Conservation (phyloP, 2,113 vertebrate species). For the Tragelaphus strepsiceros region DNA sequence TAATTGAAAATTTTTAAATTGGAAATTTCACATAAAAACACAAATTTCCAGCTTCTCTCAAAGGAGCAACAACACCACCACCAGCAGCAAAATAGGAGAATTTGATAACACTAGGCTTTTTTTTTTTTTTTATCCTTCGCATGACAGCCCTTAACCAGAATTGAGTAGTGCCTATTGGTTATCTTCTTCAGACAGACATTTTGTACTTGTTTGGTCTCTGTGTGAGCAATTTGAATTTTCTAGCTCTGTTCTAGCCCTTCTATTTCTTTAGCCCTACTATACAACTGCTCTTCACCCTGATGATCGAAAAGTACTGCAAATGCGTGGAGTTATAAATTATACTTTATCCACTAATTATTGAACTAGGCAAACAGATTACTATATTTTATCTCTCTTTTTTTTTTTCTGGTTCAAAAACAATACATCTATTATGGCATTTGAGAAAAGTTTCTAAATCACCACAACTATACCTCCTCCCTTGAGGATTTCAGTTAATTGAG, state of each 20-base stretch:
- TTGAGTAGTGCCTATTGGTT: not conserved
- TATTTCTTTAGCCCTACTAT: not conserved
- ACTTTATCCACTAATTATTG: not conserved
- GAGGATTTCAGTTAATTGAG: not conserved
- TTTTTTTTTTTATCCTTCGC: not conserved
- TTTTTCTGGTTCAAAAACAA: not conserved
- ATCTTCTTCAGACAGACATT: not conserved
- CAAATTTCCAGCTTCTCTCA: not conserved
- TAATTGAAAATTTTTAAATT: not conserved
- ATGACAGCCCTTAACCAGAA: not conserved
- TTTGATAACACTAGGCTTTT: not conserved
- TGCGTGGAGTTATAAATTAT: not conserved
- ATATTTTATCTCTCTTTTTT: not conserved
- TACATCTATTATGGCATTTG: not conserved
- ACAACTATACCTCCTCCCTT: not conserved
- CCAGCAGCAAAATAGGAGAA: not conserved
- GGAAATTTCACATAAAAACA: not conserved
- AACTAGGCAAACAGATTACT: not conserved
- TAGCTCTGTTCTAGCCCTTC: not conserved
- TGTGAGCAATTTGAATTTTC: not conserved
- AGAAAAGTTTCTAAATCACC: not conserved
- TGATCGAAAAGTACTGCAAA: not conserved
- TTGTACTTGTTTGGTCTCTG: not conserved
- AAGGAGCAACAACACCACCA: not conserved
- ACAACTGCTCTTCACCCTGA: not conserved